Base-by-base conservation (phyloP, 2,888 invertebrate species). In the Halictus ligatus region DNA sequence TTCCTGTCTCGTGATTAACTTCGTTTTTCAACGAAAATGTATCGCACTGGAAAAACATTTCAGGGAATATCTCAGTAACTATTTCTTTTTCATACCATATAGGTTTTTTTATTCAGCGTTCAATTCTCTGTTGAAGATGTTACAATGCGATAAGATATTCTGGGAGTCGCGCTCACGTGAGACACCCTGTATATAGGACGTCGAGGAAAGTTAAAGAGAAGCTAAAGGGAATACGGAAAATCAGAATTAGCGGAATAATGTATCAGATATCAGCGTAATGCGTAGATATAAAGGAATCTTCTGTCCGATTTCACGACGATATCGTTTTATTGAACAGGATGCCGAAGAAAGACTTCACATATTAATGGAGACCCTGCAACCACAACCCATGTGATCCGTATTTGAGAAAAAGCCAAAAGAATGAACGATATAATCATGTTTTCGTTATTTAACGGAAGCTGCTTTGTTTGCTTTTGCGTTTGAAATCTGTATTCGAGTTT, bases 291-390 rank as follows among this genome's bases (percentile, higher is more conserved):
- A 81, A 80, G 86, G 72, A 86, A 81, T 81, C 64, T 81, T 80
- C 77, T 79, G 73, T 81, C 64, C 77, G 81, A 81, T 75, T 79
- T 79, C n/a, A 74, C 67, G 64, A 50, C 13, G 60, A 50, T 58
- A 81, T 86, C 87, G 78, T 81, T 86, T 87, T 86, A 86, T 87
- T 81, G 87, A 83, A 86, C 75, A 67, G 40, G 67, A 86, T 80
- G 64, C 77, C 69, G 77, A 74, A 76, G 76, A 71, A 76, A 35
- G 58, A 74, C 8, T 76, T 87, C 64, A 67, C 81, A 74, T 87
- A 87, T 86, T 86, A 80, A 86, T 81, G 83, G 46, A 76, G 84
- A 79, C 78, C 71, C 72, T 75, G 48, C 79, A 75, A 74, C 76
- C 46, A 48, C 35, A 86, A 79, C 50, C 81, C 76, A 35, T 75